Percentiles rank a stretch among this genome's conserved stretches.
phyloP scores from a whole-genome alignment of 2,888 invertebrate species.

The Apocheima hispidaria region DNA sequence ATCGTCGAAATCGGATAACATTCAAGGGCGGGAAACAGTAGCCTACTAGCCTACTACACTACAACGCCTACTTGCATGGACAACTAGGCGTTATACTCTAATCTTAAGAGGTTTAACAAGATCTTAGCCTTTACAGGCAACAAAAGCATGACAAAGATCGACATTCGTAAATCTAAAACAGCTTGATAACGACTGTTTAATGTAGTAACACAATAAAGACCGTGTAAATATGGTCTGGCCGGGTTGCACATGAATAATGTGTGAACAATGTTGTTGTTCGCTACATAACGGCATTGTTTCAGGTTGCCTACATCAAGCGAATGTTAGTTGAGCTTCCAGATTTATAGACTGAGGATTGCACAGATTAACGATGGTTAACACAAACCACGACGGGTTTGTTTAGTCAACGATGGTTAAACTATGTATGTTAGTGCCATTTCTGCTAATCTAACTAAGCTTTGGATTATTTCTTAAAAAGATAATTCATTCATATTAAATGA shows the following conservation, averaged over 20 bases:
- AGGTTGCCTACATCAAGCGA: constrained; percentile 52
- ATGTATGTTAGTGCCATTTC: background rate
- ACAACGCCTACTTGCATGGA: no score
- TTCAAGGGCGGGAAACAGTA: no score
- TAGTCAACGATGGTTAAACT: constrained; percentile 7
- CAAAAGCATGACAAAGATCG: background rate
- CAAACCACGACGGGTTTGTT: no score
- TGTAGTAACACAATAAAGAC: constrained; percentile 64
- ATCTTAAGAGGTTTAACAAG: no score
- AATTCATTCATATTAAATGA: no score
- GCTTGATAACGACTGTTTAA: constrained; percentile 13
- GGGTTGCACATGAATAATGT: constrained; percentile 29
- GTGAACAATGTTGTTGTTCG: constrained; percentile 67
- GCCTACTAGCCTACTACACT: no score
- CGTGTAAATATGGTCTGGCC: constrained; percentile 51
- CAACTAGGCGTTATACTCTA: no score
- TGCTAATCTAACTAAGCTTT: no score
- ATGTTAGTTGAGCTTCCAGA: constrained; percentile 38
- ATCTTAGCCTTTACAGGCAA: background rate
- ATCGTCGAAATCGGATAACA: no score
- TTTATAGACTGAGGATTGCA: constrained; percentile 24
- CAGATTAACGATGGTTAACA: constrained; percentile 17
- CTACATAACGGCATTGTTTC: constrained; percentile 72
- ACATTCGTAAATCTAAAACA: background rate
- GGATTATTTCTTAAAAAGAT: no score